These are phyloP conservation scores for Meiosimyza decipiens DNA, from an alignment of 2,888 invertebrate genomes.

Conservation along the genomic window DNA sequence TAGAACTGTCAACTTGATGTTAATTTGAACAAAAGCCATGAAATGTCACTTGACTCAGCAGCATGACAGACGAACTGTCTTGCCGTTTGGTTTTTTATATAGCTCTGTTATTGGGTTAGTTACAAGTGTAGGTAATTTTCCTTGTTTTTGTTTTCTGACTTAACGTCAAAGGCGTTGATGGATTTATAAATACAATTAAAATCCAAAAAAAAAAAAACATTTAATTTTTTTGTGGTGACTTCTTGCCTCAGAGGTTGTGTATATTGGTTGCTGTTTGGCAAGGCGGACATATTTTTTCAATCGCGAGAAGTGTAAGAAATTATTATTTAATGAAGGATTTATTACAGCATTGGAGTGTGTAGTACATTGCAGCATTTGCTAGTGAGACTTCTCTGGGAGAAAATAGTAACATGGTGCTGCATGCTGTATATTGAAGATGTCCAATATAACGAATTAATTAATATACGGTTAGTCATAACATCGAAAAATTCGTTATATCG, in stretches of 20 bases:
- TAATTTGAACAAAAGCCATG: constrained; percentile 58
- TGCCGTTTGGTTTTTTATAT: constrained; percentile 3
- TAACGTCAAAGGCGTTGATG: constrained; percentile 55
- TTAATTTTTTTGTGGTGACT: not conserved
- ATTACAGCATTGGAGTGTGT: too few relatives aligned
- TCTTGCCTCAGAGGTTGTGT: not conserved
- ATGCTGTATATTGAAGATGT: too few relatives aligned
- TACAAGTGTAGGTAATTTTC: too few relatives aligned
- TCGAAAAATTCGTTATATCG: too few relatives aligned
- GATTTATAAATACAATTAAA: constrained; percentile 50
- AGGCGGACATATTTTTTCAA: not conserved
- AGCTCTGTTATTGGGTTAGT: constrained; percentile 7
- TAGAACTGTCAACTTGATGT: constrained; percentile 63
- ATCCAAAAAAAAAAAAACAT: not conserved
- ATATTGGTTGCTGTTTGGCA: too few relatives aligned
- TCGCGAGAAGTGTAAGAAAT: too few relatives aligned
- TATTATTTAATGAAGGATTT: too few relatives aligned
- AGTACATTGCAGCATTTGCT: too few relatives aligned
- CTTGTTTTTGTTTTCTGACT: constrained; percentile 34
- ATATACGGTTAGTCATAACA: too few relatives aligned
- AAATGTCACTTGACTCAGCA: constrained; percentile 46
- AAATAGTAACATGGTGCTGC: too few relatives aligned
- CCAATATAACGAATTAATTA: too few relatives aligned
- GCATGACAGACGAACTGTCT: constrained; percentile 23
- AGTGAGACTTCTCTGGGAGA: too few relatives aligned